Conservation (phyloP, 2,113 vertebrate genomes). For the Cyanocitta stelleri region DNA sequence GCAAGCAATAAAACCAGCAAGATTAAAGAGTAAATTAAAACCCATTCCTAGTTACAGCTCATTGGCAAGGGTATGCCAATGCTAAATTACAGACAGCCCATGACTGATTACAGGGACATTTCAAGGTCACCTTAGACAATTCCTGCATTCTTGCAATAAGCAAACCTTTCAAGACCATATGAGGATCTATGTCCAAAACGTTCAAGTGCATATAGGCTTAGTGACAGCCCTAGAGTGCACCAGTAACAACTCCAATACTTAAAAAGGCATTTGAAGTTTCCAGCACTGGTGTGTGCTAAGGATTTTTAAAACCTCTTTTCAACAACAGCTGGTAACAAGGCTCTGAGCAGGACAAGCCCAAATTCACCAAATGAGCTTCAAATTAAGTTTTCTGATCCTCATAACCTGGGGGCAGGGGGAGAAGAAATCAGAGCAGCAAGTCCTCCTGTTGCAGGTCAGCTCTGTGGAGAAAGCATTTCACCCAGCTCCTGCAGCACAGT, state of each 20-base stretch:
- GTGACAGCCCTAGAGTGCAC: neutral
- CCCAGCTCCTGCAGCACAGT: neutral
- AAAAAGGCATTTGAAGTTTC: neutral
- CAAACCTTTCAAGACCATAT: neutral
- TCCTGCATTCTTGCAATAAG: neutral
- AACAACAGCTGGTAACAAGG: neutral
- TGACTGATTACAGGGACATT: neutral
- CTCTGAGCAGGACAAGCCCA: neutral
- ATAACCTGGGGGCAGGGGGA: neutral
- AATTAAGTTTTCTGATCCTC: neutral
- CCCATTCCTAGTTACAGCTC: neutral
- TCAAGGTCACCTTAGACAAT: neutral
- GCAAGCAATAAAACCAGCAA: neutral
- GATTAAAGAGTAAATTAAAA: slow-evolving; percentile 3
- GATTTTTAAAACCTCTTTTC: neutral
- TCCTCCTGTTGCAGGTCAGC: neutral
- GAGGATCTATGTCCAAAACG: neutral
- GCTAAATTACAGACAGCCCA: neutral
- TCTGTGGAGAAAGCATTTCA: neutral
- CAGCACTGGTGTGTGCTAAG: neutral
- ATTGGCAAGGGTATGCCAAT: neutral
- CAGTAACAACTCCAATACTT: neutral
- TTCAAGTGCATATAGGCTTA: neutral
- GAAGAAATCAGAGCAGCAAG: neutral
- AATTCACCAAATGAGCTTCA: neutral